Evolutionary conservation across 2,113 vertebrate species (phyloP), one percentile per base, ranked within the genome.

Genomic region (Notiomystis cincta): DNA sequence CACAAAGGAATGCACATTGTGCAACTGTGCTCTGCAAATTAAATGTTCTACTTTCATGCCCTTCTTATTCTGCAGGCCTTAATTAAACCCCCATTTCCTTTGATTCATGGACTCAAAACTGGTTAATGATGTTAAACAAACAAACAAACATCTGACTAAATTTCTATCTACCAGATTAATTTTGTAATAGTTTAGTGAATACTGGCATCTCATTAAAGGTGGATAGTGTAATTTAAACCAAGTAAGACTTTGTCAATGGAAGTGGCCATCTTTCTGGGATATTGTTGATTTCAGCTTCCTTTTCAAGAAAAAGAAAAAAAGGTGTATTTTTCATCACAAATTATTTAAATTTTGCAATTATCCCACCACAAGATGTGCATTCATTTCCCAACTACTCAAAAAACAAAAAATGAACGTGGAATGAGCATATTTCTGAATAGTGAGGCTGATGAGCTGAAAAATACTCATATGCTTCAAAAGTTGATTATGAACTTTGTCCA

Each of bases 71-170:
- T 70, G 56, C 23, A 22, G 64, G 81, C 60, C n/a, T 70, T 91
- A 84, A 93, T 95, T 89, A 91, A 91, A 95, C 89, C 45, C 22
- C 81, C 23, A 25, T 88, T 95, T 94, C 50, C 54, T 78, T 78
- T 89, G 60, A 69, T 91, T 93, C 56, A 30, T 30, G 72, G 77
- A 21, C 62, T 81, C 65, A 70, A 42, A 94, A 62, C 61, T 85
- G 23, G 22, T 61, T 65, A 42, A 82, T 37, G 31, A 37, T 70
- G 50, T 77, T 83, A 87, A 87, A 94, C 33, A 88, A 90, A 88
- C 56, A 67, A 67, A 88, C 56, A 67, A 67, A 73, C 31, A 89
- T 70, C 45, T 91, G 50, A 82, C 78, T 84, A 51, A 77, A 70
- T 78, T 84, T 73, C 50, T 90, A 8, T 72, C 84, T 84, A 50